A percentile compares a stretch with the other conserved stretches of the same genome.
Evolutionary conservation across 2,113 vertebrate species (phyloP).

Genomic region (Pyxicephalus adspersus): DNA sequence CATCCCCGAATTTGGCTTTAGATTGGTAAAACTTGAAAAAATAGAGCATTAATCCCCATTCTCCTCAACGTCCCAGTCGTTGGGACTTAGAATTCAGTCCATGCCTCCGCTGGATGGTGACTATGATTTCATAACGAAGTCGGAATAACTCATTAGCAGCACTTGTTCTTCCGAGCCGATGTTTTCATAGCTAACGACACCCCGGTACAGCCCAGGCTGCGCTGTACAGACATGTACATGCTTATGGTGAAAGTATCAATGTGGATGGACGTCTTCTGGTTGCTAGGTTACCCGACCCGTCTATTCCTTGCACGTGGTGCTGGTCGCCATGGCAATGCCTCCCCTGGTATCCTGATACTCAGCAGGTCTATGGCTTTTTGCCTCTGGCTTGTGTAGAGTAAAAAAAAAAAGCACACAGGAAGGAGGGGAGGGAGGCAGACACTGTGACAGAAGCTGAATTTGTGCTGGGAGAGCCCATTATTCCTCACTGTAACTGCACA

Average conservation of each 20-base stretch:
- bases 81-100: no score
- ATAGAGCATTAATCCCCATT: no score
- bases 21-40: no score
- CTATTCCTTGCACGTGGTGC: slow-evolving; percentile 60
- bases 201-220: not conserved
- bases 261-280: slow-evolving; percentile 52
- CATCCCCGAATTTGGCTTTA: no score
- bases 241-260: slow-evolving; percentile 25
- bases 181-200: not conserved
- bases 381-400: slow-evolving; percentile 54
- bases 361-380: slow-evolving; percentile 61
- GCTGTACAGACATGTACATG: slow-evolving; percentile 12
- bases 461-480: not conserved
- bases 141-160: not conserved
- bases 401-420: slow-evolving; percentile 3
- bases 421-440: slow-evolving; percentile 16
- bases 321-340: slow-evolving; percentile 58
- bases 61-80: no score
- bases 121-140: no score
- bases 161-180: no score
- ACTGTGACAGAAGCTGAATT: not conserved
- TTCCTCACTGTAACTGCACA: not conserved
- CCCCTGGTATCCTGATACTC: slow-evolving; percentile 64
- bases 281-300: slow-evolving; percentile 59
- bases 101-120: no score